These are phyloP conservation scores for Hippocampus barbouri DNA, from an alignment of 2,113 vertebrate genomes.

Conservation along the genomic window DNA sequence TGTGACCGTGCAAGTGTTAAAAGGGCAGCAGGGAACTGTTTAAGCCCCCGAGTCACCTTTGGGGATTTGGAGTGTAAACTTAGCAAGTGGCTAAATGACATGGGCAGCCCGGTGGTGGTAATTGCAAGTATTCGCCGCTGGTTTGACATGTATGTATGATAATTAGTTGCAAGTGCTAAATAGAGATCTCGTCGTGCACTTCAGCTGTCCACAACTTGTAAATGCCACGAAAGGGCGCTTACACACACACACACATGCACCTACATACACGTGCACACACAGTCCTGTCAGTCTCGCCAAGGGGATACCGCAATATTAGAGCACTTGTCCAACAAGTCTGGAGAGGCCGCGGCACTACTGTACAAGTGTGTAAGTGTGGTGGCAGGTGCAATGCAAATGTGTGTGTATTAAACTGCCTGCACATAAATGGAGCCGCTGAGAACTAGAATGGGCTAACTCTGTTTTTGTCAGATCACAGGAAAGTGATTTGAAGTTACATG, in stretches of 20 bases:
- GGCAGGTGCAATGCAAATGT: constrained; percentile 32
- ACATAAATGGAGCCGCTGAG: not conserved
- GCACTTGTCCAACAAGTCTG: constrained; percentile 42
- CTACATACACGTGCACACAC: constrained; percentile 37
- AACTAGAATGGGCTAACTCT: too few species aligned
- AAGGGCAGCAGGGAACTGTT: constrained; percentile 65
- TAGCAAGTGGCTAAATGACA: constrained; percentile 50
- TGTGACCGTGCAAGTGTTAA: constrained; percentile 64
- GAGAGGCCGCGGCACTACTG: constrained; percentile 4
- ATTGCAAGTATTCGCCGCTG: constrained; percentile 51
- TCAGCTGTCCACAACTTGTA: constrained; percentile 71
- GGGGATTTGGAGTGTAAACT: constrained; percentile 50
- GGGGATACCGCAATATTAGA: constrained; percentile 45
- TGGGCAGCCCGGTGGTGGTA: constrained; percentile 38
- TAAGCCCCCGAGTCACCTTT: constrained; percentile 51
- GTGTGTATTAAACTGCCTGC: constrained; percentile 33
- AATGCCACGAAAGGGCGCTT: constrained; percentile 61
- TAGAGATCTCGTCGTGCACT: constrained; percentile 62
- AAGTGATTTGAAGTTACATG: too few species aligned
- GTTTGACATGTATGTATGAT: constrained; percentile 45
- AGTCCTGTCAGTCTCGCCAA: constrained; percentile 58
- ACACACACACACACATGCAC: constrained; percentile 24
- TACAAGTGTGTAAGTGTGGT: constrained; percentile 17
- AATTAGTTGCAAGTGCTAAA: constrained; percentile 70
- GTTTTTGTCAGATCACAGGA: too few species aligned